Percentiles rank a stretch among this genome's conserved stretches.
Conservation (phyloP, 2,797 vertebrate genomes). For the Anolis apletophallus region DNA sequence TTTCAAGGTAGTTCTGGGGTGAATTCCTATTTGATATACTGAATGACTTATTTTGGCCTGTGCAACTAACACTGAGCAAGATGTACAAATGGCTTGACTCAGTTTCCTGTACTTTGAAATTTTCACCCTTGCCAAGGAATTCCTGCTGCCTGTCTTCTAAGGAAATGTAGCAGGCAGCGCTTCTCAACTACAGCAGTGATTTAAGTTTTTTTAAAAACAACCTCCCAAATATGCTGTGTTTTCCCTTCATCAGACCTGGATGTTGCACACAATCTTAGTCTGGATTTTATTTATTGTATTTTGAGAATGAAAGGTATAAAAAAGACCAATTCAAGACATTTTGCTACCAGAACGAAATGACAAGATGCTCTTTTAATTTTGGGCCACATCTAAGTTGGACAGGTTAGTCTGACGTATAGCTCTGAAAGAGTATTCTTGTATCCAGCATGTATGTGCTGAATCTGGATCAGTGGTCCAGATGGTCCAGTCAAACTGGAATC, state of each 20-base stretch:
- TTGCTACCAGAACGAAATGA: not conserved
- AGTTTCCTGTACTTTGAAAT: not conserved
- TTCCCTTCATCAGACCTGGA: not conserved
- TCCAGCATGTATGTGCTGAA: too few relatives aligned
- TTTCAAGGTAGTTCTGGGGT: not conserved
- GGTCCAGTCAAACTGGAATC: too few relatives aligned
- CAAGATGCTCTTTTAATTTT: not conserved
- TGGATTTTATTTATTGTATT: not conserved
- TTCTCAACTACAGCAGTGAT: not conserved
- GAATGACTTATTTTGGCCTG: not conserved
- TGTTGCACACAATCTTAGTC: not conserved
- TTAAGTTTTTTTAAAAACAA: too few relatives aligned
- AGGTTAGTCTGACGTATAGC: too few relatives aligned
- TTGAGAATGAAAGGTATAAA: not conserved
- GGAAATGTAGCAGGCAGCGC: not conserved
- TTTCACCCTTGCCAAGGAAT: not conserved
- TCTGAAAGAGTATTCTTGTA: too few relatives aligned
- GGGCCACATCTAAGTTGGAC: too few relatives aligned
- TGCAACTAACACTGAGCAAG: not conserved
- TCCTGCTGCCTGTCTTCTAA: not conserved
- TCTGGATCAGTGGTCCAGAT: too few relatives aligned
- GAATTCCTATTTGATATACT: not conserved
- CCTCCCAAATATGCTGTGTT: not conserved
- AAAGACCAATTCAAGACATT: not conserved
- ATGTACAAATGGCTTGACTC: not conserved